A percentile compares a stretch with the other conserved stretches of the same genome.
Evolutionary conservation across 2,797 vertebrate genomes (phyloP).

Genomic region (Chelmon rostratus): DNA sequence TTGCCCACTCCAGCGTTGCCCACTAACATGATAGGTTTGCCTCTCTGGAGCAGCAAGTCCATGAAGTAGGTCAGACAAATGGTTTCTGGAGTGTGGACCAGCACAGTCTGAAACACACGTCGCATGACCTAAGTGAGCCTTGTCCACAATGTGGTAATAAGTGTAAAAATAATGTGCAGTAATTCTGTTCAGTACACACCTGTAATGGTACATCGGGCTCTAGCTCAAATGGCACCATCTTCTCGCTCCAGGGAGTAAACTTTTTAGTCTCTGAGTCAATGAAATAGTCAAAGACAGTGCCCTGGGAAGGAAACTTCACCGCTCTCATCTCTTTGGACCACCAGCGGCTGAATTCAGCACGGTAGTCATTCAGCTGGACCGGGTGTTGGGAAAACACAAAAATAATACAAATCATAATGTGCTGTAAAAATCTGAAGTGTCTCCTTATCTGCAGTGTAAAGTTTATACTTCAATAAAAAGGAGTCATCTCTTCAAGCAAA

Average conservation of each 20-base stretch:
- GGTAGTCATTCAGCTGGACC: conserved; percentile 88
- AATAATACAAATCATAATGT: neutral
- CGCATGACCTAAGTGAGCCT: neutral
- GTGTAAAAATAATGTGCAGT: neutral
- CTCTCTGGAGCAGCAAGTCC: conserved; percentile 84
- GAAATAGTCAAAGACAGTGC: conserved; percentile 92
- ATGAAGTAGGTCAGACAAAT: conserved; percentile 83
- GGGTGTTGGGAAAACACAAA: neutral
- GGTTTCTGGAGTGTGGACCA: conserved; percentile 83
- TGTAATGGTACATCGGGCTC: conserved; percentile 85
- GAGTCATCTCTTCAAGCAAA: neutral
- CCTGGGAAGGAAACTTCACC: conserved; percentile 88
- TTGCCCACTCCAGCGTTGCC: conserved; percentile 87
- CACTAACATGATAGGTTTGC: conserved; percentile 82
- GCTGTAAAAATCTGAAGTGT: neutral
- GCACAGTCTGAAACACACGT: conserved; percentile 75
- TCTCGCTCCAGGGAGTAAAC: conserved; percentile 87
- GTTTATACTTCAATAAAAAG: neutral
- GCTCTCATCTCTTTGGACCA: conserved; percentile 90
- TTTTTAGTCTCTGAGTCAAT: conserved; percentile 88
- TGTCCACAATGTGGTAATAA: neutral
- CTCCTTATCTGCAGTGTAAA: neutral
- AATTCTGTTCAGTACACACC: conserved; percentile 53
- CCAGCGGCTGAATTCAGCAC: conserved; percentile 90
- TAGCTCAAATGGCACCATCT: conserved; percentile 82